Percentiles rank a stretch among this genome's conserved stretches.
phyloP scores from a whole-genome alignment of 1,140 invertebrate genomes.

The Papilio helenus region DNA sequence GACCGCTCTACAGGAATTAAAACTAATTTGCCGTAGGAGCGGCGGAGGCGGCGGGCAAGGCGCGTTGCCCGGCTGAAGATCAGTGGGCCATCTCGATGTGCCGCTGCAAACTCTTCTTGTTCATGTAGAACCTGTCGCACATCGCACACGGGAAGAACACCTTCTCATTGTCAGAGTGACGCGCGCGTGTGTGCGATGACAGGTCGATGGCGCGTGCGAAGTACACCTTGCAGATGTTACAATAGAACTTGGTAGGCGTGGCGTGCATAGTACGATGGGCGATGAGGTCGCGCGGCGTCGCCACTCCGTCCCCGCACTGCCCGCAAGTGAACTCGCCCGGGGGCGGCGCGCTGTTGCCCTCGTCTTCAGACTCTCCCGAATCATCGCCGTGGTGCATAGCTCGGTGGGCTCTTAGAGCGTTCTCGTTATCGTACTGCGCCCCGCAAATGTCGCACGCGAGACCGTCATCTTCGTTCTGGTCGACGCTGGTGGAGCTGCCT shows the following conservation, averaged over 20 bases:
- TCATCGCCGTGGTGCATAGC: constrained; percentile 66
- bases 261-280: constrained; percentile 78
- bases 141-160: constrained; percentile 80
- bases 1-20: background rate
- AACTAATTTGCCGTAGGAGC: background rate
- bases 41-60: background rate
- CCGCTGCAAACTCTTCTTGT: constrained; percentile 81
- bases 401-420: constrained; percentile 58
- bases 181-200: constrained; percentile 83
- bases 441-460: constrained; percentile 70
- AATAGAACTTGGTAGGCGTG: constrained; percentile 78
- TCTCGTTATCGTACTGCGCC: constrained; percentile 58
- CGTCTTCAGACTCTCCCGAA: constrained; percentile 68
- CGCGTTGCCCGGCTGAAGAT: constrained; percentile 44
- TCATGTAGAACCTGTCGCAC: constrained; percentile 81
- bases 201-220: constrained; percentile 83
- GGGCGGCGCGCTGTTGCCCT: constrained; percentile 53
- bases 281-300: constrained; percentile 74
- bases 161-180: constrained; percentile 80
- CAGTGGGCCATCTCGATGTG: constrained; percentile 80
- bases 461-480: constrained; percentile 57
- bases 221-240: constrained; percentile 83
- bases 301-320: constrained; percentile 78
- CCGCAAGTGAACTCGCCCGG: constrained; percentile 75
- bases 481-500: constrained; percentile 54